These are phyloP conservation scores for Thymelicus sylvestris DNA, from an alignment of 2,888 invertebrate species.

Conservation along the genomic window DNA sequence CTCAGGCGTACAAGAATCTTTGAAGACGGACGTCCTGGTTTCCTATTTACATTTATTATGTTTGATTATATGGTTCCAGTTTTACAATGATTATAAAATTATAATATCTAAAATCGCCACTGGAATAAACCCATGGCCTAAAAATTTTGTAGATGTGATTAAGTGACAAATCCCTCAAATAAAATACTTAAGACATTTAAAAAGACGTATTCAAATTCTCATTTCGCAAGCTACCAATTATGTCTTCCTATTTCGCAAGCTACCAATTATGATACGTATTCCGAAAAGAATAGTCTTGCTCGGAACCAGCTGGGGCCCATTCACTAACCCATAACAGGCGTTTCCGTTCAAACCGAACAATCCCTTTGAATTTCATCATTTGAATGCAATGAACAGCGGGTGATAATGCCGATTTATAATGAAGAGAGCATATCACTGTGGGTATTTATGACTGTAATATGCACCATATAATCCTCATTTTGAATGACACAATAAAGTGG, in stretches of 20 bases:
- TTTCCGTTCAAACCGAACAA: constrained; percentile 45
- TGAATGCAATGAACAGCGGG: constrained; percentile 53
- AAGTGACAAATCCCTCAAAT: too few species aligned
- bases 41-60: too few species aligned
- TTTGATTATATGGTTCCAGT: too few species aligned
- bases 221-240: not conserved
- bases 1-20: not conserved
- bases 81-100: too few species aligned
- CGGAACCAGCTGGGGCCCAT: constrained; percentile 10
- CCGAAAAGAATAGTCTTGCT: not conserved
- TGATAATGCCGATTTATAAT: constrained; percentile 28
- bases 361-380: constrained; percentile 64
- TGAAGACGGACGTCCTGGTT: too few species aligned
- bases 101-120: too few species aligned
- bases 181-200: too few species aligned
- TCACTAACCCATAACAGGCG: constrained; percentile 1
- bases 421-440: constrained; percentile 31
- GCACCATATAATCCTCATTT: constrained; percentile 9
- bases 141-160: too few species aligned
- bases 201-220: not conserved
- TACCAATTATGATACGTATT: too few species aligned
- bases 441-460: constrained; percentile 23
- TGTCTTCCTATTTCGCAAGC: too few species aligned
- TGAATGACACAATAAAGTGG: constrained; percentile 22
- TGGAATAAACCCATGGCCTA: too few species aligned